phyloP scores from a whole-genome alignment of 2,113 vertebrate species.

The Podiceps cristatus region DNA sequence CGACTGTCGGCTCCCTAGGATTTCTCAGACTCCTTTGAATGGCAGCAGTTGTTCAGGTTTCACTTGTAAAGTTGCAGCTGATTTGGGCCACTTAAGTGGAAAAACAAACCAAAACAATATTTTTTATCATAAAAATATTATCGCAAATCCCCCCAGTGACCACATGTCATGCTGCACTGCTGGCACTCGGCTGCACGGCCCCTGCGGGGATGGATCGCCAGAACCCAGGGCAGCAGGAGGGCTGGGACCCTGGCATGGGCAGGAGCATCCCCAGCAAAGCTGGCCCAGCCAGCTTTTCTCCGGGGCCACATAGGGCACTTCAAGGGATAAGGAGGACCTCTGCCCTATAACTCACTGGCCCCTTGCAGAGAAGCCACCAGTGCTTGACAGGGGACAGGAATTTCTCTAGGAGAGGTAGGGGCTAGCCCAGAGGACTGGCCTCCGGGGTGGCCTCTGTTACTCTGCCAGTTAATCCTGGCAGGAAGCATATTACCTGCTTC shows the following conservation, averaged over 20 bases:
- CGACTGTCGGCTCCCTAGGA: accelerated
- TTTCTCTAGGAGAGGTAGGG: not conserved
- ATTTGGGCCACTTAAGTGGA: not conserved
- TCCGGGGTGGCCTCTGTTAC: not conserved
- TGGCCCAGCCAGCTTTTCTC: not conserved
- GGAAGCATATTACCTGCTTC: not conserved
- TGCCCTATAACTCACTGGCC: accelerated
- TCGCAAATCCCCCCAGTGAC: not conserved
- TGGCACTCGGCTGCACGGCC: not conserved
- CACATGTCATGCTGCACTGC: not conserved
- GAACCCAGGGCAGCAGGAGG: not conserved
- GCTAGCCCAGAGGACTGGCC: not conserved
- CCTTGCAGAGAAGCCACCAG: not conserved
- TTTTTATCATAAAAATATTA: not conserved
- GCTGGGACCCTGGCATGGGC: accelerated
- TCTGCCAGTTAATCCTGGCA: not conserved
- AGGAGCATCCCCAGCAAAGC: accelerated
- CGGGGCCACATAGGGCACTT: accelerated
- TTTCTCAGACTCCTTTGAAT: not conserved
- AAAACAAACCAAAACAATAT: not conserved
- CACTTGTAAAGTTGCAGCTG: not conserved
- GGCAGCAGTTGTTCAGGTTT: not conserved
- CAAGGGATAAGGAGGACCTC: not conserved
- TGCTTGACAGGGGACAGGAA: accelerated
- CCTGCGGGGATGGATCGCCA: not conserved